A percentile compares a stretch with the other conserved stretches of the same genome.
These are phyloP conservation scores for Amphiprion clarkii DNA, from an alignment of 2,797 vertebrate genomes.

Conservation along the genomic window DNA sequence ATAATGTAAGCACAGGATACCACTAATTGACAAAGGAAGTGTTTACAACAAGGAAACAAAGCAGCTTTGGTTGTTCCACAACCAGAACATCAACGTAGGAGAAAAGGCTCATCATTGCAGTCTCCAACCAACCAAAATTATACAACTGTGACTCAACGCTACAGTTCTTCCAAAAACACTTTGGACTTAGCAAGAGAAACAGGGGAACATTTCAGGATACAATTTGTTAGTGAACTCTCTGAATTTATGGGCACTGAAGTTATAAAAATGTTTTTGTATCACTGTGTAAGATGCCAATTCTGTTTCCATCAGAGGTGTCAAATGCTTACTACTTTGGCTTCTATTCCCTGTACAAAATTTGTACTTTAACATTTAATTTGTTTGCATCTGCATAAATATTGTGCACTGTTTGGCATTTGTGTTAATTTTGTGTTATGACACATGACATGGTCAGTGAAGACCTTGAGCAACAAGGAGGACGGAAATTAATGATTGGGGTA, in stretches of 20 bases:
- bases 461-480: constrained; percentile 12
- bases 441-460: background rate
- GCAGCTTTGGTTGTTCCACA: too few relatives aligned
- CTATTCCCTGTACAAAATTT: background rate
- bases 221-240: background rate
- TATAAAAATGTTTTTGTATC: too few relatives aligned
- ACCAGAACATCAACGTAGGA: too few relatives aligned
- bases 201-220: background rate
- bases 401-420: background rate
- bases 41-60: too few relatives aligned
- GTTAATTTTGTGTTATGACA: background rate
- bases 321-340: background rate
- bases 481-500: constrained; percentile 22
- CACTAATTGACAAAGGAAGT: too few relatives aligned
- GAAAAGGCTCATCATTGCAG: too few relatives aligned
- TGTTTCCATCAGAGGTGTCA: background rate
- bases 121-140: too few relatives aligned
- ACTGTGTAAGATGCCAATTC: background rate
- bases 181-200: background rate
- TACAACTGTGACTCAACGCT: too few relatives aligned
- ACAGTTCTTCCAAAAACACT: background rate
- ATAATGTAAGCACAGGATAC: too few relatives aligned
- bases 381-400: background rate
- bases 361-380: background rate
- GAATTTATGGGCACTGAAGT: too few relatives aligned